Conservation (phyloP, 2,113 vertebrate species). For the Vimba vimba region DNA sequence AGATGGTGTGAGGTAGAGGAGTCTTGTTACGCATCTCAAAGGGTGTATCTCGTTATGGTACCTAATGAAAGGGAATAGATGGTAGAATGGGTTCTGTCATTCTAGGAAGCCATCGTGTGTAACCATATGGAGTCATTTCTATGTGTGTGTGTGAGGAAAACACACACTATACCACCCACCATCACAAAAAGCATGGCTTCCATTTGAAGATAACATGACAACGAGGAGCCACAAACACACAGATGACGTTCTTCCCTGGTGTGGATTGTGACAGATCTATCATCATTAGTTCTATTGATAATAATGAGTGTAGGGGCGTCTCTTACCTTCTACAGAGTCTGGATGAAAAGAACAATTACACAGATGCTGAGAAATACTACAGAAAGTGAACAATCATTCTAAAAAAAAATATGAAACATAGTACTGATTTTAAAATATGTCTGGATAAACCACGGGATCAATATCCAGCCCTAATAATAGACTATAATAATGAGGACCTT, state of each 20-base stretch:
- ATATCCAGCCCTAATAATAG: not conserved
- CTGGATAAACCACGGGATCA: not conserved
- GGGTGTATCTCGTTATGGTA: slow-evolving; percentile 22
- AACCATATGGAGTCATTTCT: not conserved
- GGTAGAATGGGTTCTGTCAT: slow-evolving; percentile 54
- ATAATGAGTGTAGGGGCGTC: slow-evolving; percentile 19
- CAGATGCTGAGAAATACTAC: not conserved
- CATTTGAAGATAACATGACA: slow-evolving; percentile 9
- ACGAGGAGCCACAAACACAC: not conserved
- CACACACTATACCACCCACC: not conserved
- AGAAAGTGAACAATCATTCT: not conserved
- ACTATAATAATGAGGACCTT: too few species aligned
- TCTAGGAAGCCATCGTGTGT: slow-evolving; percentile 39
- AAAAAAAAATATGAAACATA: not conserved
- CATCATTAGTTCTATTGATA: slow-evolving; percentile 44
- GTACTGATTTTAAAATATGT: not conserved
- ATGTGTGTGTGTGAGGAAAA: slow-evolving; percentile 15
- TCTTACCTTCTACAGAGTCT: not conserved
- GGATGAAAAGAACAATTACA: not conserved
- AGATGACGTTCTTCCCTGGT: not conserved
- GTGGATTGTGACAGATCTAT: slow-evolving; percentile 45
- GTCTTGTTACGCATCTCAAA: slow-evolving; percentile 14
- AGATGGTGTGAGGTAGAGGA: not conserved
- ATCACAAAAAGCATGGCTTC: not conserved
- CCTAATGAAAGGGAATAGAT: slow-evolving; percentile 28